Conservation (phyloP, 2,113 vertebrate genomes). For the Apodemus sylvaticus region DNA sequence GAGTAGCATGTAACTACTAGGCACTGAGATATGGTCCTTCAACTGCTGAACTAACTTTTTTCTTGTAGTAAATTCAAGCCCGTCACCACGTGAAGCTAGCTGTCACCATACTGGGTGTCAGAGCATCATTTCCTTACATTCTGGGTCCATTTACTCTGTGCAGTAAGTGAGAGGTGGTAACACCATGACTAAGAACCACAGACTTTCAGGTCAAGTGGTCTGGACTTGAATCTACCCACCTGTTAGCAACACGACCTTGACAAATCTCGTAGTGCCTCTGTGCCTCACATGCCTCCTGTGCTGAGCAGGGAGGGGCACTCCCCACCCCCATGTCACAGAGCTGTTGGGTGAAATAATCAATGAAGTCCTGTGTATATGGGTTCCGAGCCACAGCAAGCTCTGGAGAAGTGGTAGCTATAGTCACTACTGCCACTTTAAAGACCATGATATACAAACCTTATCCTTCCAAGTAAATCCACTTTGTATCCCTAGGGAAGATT, state of each 20-base stretch:
- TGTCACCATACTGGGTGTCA: background rate
- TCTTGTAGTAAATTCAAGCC: constrained; percentile 51
- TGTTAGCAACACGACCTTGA: background rate
- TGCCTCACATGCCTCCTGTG: background rate
- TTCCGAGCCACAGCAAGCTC: constrained; percentile 35
- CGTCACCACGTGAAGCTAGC: constrained; percentile 4
- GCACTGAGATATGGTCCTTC: background rate
- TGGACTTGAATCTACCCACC: background rate
- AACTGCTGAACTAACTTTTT: constrained; percentile 13
- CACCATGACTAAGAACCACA: background rate
- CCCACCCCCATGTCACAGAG: background rate
- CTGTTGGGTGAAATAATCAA: background rate
- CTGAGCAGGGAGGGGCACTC: background rate
- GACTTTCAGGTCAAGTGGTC: background rate
- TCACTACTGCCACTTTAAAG: constrained; percentile 34
- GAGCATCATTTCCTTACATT: constrained; percentile 22
- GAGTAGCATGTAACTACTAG: background rate
- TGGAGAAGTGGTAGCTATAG: background rate
- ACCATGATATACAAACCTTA: background rate
- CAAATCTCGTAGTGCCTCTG: background rate
- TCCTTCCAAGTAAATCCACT: background rate
- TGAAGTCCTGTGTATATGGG: background rate
- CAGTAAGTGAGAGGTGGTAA: background rate
- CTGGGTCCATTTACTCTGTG: background rate
- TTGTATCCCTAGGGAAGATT: constrained; percentile 26